These are phyloP conservation scores for Arnoldichthys spilopterus DNA, from an alignment of 2,797 vertebrate genomes.

Conservation along the genomic window DNA sequence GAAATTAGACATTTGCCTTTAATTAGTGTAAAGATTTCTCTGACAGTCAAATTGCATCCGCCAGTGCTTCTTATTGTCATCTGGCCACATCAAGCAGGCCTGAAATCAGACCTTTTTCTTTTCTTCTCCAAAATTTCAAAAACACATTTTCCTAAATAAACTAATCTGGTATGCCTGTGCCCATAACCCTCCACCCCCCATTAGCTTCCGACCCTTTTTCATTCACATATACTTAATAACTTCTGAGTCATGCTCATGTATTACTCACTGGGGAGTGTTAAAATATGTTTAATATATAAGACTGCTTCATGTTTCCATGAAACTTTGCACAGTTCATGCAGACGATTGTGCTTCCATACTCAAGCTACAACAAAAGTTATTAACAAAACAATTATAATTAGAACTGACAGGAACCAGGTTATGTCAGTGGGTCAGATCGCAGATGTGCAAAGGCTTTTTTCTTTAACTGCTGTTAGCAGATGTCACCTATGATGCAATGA, in stretches of 20 bases:
- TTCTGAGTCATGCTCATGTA: slow-evolving; percentile 23
- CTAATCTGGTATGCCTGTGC: slow-evolving; percentile 6
- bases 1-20: slow-evolving; percentile 57
- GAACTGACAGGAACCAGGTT: not conserved
- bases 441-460: not conserved
- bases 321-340: not conserved
- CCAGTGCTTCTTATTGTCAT: slow-evolving; percentile 51
- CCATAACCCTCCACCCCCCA: not conserved
- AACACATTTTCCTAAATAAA: not conserved
- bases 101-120: slow-evolving; percentile 33
- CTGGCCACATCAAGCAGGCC: slow-evolving; percentile 51
- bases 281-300: not conserved
- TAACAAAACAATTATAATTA: not conserved
- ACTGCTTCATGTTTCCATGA: not conserved
- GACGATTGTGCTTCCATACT: not conserved
- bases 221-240: slow-evolving; percentile 15
- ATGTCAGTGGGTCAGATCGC: not conserved
- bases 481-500: not conserved
- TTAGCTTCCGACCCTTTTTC: slow-evolving; percentile 10
- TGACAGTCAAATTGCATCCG: slow-evolving; percentile 55
- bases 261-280: slow-evolving; percentile 20
- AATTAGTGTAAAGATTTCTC: slow-evolving; percentile 42
- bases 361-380: not conserved
- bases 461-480: not conserved
- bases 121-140: slow-evolving; percentile 43